These are phyloP conservation scores for Hippopotamus amphibius DNA, from an alignment of 2,113 vertebrate species.

Conservation along the genomic window DNA sequence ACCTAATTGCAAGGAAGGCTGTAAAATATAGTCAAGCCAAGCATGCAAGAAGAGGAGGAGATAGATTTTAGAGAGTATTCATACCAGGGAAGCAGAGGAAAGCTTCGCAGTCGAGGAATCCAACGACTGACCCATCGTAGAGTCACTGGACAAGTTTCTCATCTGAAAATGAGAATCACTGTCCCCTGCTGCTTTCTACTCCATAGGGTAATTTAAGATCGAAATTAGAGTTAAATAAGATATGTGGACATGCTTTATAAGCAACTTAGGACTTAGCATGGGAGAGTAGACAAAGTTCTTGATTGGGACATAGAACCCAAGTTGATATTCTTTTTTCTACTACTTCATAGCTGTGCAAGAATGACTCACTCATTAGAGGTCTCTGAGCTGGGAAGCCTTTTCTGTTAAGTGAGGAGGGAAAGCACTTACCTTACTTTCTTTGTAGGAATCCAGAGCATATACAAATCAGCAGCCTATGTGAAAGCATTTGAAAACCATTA, in stretches of 20 bases:
- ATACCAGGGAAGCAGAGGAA: not conserved
- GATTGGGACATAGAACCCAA: not conserved
- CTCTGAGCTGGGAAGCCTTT: not conserved
- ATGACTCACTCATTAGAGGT: not conserved
- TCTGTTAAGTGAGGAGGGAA: conserved; percentile 25
- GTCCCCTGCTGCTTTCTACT: not conserved
- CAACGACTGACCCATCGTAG: not conserved
- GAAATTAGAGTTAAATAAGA: not conserved
- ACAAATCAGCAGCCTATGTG: not conserved
- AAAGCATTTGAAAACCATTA: not conserved
- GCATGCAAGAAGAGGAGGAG: not conserved
- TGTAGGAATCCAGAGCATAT: not conserved
- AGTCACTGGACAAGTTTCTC: not conserved
- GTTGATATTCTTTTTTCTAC: not conserved
- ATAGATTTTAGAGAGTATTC: not conserved
- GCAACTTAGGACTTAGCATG: not conserved
- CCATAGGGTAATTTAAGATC: not conserved
- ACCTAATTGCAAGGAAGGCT: not conserved
- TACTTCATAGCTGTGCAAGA: not conserved
- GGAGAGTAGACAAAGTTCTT: not conserved
- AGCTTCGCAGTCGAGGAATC: not conserved
- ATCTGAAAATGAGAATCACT: not conserved
- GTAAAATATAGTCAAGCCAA: not conserved
- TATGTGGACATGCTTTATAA: not conserved
- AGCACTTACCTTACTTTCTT: not conserved